Base-by-base conservation (phyloP, 64 coral and sea anemone species). In the Actinia equina region DNA sequence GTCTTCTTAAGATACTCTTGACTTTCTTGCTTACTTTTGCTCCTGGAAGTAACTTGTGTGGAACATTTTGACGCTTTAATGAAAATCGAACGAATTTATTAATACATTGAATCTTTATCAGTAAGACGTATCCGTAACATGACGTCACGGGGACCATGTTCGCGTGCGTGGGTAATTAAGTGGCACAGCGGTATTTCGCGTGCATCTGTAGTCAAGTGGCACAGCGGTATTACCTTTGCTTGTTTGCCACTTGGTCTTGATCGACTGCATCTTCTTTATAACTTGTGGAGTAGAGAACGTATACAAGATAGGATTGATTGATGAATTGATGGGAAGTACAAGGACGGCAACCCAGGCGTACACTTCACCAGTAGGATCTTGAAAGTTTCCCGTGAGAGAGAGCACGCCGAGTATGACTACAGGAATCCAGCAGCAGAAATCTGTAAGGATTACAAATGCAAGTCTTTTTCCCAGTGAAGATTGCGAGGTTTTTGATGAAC, bases 351-450 rank as follows among this genome's bases (percentile, higher is more conserved):
- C 23, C 69, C 83, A 85, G 16, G 83, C 83, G 8, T 59, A 59
- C 18, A 61, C 83, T 19, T 63, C 27, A 16, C 59, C 53, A 63
- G 53, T 57, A 15, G 51, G 83, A 44, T 85, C 83, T 19, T 54
- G 4, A 45, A 57, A 85, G 46, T 44, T 49, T 6, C 78, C 44
- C 44, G 78, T 52, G 4, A 80, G 14, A 18, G 78, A 80, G 17
- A 80, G 46, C 43, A 80, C 46, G 2, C 78, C 44, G 18, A 80
- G 42, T 46, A 80, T 16, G 18, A 80, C 46, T 7, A 80, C 78
- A 71, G 86, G 86, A 49, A 88, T 78, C 86, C 86, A 88, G 71
- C 86, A 88, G 5, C 44, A 88, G 49, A 88, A 79, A n/a, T 88
- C 86, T 6, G 86, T 88, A 71, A 88, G 51, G 19, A 88, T 58